Percentiles rank a stretch among this genome's conserved stretches.
phyloP scores from a whole-genome alignment of 2,888 invertebrate genomes.

The Melanargia galathea region DNA sequence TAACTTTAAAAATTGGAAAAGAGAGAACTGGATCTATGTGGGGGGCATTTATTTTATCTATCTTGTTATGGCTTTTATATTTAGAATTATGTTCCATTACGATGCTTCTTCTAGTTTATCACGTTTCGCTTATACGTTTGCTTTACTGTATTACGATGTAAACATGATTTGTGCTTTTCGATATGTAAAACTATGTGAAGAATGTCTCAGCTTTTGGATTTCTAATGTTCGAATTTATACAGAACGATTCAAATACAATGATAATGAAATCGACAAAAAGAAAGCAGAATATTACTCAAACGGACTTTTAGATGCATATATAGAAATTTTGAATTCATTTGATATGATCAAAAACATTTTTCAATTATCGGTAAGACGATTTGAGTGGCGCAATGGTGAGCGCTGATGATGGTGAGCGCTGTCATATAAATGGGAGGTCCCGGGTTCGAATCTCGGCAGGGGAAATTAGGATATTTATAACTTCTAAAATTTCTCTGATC shows the following conservation, averaged over 20 bases:
- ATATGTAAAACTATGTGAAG: slow-evolving; percentile 24
- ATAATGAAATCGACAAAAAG: background rate
- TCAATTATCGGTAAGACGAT: slow-evolving; percentile 31
- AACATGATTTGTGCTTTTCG: slow-evolving; percentile 30
- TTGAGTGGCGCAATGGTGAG: too few species aligned
- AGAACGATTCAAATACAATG: background rate
- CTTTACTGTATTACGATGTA: slow-evolving; percentile 28
- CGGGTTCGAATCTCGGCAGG: too few species aligned
- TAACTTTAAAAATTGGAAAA: slow-evolving; percentile 25
- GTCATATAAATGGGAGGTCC: too few species aligned
- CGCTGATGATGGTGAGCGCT: too few species aligned
- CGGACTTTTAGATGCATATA: slow-evolving; percentile 20
- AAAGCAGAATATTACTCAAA: background rate
- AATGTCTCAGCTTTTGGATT: slow-evolving; percentile 25
- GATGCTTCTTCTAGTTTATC: background rate
- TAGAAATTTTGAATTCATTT: slow-evolving; percentile 28
- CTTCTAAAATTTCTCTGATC: too few species aligned
- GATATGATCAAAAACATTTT: slow-evolving; percentile 28
- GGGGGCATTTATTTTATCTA: slow-evolving; percentile 1
- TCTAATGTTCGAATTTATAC: slow-evolving; percentile 15
- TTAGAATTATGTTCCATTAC: background rate
- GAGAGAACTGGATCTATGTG: slow-evolving; percentile 17
- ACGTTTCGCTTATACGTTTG: slow-evolving; percentile 10
- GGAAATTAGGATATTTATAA: too few species aligned
- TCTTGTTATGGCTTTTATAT: background rate